These are phyloP conservation scores for Gambusia holbrooki DNA, from an alignment of 2,113 vertebrate species.

Conservation along the genomic window DNA sequence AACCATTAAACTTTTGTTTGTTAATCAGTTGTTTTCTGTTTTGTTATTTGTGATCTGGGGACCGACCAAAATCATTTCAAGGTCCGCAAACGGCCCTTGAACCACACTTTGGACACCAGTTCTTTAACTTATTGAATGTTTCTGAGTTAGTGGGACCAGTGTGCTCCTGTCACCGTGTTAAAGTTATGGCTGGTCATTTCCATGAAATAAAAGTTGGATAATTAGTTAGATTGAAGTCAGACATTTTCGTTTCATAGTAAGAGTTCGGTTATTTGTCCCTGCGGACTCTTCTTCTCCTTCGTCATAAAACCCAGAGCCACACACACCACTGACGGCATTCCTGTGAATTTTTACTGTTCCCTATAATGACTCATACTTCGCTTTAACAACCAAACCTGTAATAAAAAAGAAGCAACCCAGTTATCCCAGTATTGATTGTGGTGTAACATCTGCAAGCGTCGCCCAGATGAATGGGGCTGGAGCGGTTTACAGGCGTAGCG, in stretches of 20 bases:
- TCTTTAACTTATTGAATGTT: neutral
- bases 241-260: conserved; percentile 6
- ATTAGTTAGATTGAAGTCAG: conserved; percentile 45
- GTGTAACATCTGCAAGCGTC: conserved; percentile 48
- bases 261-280: conserved; percentile 29
- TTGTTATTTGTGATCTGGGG: too few species aligned
- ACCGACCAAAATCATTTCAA: too few species aligned
- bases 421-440: conserved; percentile 66
- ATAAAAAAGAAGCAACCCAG: conserved; percentile 62
- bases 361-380: conserved; percentile 69
- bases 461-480: conserved; percentile 40
- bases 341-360: conserved; percentile 50
- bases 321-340: conserved; percentile 42
- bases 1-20: too few species aligned
- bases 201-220: conserved; percentile 9
- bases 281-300: conserved; percentile 11
- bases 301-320: conserved; percentile 47
- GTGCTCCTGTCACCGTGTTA: neutral
- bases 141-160: neutral
- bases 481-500: conserved; percentile 35
- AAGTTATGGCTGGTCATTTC: neutral
- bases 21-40: too few species aligned
- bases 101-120: too few species aligned
- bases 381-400: conserved; percentile 56
- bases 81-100: too few species aligned